phyloP scores from a whole-genome alignment of 2,797 vertebrate genomes.

The Anguilla obscura region DNA sequence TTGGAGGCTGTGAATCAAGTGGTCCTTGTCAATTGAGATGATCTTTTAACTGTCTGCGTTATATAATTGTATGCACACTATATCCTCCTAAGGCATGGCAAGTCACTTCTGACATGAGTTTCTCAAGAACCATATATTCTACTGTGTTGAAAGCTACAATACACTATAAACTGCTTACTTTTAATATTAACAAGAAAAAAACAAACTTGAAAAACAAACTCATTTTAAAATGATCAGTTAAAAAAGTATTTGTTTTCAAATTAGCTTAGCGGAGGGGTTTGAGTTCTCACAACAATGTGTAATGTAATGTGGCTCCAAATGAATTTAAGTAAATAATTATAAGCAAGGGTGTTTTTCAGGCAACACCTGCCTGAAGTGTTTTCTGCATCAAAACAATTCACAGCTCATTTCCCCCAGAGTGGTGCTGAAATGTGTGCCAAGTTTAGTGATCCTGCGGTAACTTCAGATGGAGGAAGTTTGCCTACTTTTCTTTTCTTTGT shows the following conservation, averaged over 20 bases:
- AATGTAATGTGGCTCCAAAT: not conserved
- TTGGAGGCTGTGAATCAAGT: not conserved
- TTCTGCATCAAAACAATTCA: conserved; percentile 20
- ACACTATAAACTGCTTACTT: not conserved
- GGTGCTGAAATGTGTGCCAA: conserved; percentile 45
- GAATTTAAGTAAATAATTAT: not conserved
- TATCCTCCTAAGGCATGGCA: not conserved
- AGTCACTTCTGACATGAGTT: not conserved
- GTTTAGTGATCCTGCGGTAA: conserved; percentile 40
- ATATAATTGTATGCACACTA: not conserved
- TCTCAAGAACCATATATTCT: not conserved
- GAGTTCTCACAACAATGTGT: not conserved
- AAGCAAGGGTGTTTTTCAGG: not conserved
- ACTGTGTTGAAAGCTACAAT: not conserved
- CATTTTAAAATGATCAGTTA: not conserved
- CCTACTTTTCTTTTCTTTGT: conserved; percentile 26
- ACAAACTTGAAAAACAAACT: not conserved
- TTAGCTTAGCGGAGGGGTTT: not conserved
- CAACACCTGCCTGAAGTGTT: not conserved
- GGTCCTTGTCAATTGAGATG: not conserved
- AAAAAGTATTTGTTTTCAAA: not conserved
- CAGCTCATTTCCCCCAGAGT: conserved; percentile 36
- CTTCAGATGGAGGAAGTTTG: conserved; percentile 28
- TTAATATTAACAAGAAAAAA: not conserved
- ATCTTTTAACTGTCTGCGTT: not conserved